Conservation (phyloP, 2,113 vertebrate species). For the Fulica atra region DNA sequence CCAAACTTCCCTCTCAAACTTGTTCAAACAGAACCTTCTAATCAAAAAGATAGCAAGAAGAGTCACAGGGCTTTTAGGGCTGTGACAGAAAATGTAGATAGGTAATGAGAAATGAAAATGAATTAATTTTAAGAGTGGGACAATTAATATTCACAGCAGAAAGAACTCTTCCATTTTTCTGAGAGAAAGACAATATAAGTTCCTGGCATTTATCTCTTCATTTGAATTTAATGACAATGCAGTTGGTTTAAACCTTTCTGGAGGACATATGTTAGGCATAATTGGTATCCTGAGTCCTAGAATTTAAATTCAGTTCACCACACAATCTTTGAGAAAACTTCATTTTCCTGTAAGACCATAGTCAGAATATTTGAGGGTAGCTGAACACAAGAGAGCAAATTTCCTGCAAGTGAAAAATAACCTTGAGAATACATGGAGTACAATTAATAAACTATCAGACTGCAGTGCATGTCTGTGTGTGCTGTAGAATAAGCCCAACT, state of each 20-base stretch:
- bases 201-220: background rate
- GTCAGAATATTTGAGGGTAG: background rate
- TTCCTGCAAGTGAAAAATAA: background rate
- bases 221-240: constrained; percentile 46
- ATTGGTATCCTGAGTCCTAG: background rate
- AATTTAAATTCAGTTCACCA: constrained; percentile 16
- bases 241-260: constrained; percentile 27
- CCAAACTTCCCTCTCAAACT: background rate
- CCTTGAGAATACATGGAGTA: background rate
- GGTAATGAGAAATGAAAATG: background rate
- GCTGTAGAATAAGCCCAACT: background rate
- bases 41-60: background rate
- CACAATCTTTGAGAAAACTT: background rate
- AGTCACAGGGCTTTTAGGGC: background rate
- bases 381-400: background rate
- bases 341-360: background rate
- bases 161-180: constrained; percentile 17
- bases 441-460: background rate
- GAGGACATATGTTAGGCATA: background rate
- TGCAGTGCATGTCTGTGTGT: background rate
- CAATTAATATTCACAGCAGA: constrained; percentile 40
- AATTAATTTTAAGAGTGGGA: constrained; percentile 23
- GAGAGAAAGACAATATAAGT: constrained; percentile 32
- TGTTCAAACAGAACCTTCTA: background rate
- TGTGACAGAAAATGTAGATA: background rate